Base-by-base conservation (phyloP, 2,113 vertebrate species). In the Ancistrus triradiatus region DNA sequence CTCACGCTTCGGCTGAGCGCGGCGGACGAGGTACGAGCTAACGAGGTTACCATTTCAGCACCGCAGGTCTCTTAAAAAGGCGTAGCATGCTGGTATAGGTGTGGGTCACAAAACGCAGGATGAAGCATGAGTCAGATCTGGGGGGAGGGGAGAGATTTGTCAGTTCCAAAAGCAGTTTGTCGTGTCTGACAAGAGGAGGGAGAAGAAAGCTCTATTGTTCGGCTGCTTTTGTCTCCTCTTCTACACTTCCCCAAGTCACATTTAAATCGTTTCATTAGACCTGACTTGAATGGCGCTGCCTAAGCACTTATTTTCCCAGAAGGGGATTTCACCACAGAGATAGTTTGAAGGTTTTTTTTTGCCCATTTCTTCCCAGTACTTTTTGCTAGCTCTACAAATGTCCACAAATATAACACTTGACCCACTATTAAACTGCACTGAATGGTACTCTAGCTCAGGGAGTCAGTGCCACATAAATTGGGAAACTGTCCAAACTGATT, bases 1-100 rank as follows among this genome's bases (percentile, higher is more conserved):
- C 62, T 96, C 65, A 90, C 90, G 7, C 92, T 92, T 56, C 85
- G 85, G 24, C 87, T 98, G 60, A 77, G 89, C 75, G 87, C 74
- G 4, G 85, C 87, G 1, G 93, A 95, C 47, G 91, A 97, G 90
- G 95, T 98, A 56, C 77, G 91, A n/a, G n/a, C n/a, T n/a, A n/a
- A n/a, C 31, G 10, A 6, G 6, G 31, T 10, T 6, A 33, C 31
- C 31, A 10, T 7, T 10, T 33, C 31, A 1, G 9, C 7, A 1
- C 35, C 4, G 4, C 31, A 33, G 31, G 9, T 3, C 14, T 11
- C 35, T 37, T 37, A 11, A 1, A 37, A 13, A 8, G 9, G 9
- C n/a, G 38, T 5, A n/a, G 13, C 13, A 15, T n/a, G n/a, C 11
- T 42, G 6, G 38, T 11, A 10, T 2, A 13, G n/a, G 11, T 46